These are phyloP conservation scores for Platerodrilus igneus DNA, from an alignment of 2,888 invertebrate genomes.

Conservation along the genomic window DNA sequence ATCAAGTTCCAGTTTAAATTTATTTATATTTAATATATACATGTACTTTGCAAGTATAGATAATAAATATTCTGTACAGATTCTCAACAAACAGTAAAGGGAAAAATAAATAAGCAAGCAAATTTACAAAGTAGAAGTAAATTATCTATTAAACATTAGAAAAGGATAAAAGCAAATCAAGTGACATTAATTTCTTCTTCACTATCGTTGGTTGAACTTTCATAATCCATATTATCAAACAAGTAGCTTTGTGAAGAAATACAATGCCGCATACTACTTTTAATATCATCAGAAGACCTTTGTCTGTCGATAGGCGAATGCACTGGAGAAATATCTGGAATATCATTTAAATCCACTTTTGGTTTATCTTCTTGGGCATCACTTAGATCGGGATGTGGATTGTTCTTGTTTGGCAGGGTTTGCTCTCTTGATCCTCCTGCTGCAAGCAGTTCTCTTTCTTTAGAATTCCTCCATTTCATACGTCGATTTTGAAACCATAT, in stretches of 20 bases:
- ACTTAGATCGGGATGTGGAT: constrained; percentile 90
- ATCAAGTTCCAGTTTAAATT: too few species aligned
- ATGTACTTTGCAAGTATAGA: too few species aligned
- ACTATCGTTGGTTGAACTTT: constrained; percentile 55
- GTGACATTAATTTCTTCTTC: constrained; percentile 86
- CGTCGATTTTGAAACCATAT: constrained; percentile 96
- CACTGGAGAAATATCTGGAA: constrained; percentile 55
- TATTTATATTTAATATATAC: too few species aligned
- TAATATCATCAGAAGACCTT: constrained; percentile 24
- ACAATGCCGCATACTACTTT: constrained; percentile 21
- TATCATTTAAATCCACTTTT: constrained; percentile 56
- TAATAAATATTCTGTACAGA: too few species aligned
- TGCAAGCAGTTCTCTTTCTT: constrained; percentile 90
- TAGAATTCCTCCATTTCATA: constrained; percentile 99
- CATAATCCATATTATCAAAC: constrained; percentile 50
- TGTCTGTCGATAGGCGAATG: constrained; percentile 40
- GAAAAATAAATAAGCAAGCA: too few species aligned
- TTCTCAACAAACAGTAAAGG: too few species aligned
- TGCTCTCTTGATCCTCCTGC: constrained; percentile 92
- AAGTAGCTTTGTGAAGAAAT: constrained; percentile 35
- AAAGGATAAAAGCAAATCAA: constrained; percentile 54
- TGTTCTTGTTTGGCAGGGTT: constrained; percentile 93
- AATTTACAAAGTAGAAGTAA: too few species aligned
- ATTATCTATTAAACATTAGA: constrained; percentile 9
- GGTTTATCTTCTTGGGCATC: constrained; percentile 82